Percentiles rank a stretch among this genome's conserved stretches.
These are phyloP conservation scores for Cygnus buccinator DNA, from an alignment of 2,113 vertebrate genomes.

Conservation along the genomic window DNA sequence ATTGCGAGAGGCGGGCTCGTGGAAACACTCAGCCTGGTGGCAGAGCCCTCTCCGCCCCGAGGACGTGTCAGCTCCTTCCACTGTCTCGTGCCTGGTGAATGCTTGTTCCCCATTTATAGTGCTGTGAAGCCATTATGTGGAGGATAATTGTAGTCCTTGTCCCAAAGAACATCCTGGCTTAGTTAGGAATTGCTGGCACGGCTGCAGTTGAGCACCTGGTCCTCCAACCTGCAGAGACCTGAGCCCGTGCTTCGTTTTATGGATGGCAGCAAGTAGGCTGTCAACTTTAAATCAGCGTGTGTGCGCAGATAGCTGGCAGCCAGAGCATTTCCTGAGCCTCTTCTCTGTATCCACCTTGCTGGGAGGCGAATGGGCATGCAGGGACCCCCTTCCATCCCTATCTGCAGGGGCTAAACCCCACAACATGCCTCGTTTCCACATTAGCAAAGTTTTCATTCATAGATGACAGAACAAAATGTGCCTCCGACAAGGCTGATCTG, in stretches of 20 bases:
- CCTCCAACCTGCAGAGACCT: neutral
- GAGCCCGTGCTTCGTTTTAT: neutral
- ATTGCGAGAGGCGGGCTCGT: neutral
- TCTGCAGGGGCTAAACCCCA: neutral
- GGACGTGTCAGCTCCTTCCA: neutral
- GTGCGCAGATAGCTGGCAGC: neutral
- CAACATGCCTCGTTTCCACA: too few relatives aligned
- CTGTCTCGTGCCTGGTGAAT: too few relatives aligned
- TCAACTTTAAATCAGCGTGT: neutral
- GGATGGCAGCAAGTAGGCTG: neutral
- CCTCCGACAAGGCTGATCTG: neutral
- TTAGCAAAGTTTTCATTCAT: neutral
- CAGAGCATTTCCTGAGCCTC: neutral
- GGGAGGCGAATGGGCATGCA: too few relatives aligned
- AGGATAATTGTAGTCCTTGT: neutral
- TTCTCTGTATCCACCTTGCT: neutral
- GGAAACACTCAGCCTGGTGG: neutral
- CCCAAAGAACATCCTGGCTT: neutral
- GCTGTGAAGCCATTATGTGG: neutral
- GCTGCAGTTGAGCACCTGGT: neutral
- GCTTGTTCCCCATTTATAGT: fast-evolving
- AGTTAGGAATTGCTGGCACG: neutral
- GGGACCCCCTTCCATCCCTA: neutral
- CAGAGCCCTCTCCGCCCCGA: neutral
- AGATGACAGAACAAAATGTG: neutral